Conservation (phyloP, 2,888 invertebrate genomes). For the Lasioglossum pauxillum region DNA sequence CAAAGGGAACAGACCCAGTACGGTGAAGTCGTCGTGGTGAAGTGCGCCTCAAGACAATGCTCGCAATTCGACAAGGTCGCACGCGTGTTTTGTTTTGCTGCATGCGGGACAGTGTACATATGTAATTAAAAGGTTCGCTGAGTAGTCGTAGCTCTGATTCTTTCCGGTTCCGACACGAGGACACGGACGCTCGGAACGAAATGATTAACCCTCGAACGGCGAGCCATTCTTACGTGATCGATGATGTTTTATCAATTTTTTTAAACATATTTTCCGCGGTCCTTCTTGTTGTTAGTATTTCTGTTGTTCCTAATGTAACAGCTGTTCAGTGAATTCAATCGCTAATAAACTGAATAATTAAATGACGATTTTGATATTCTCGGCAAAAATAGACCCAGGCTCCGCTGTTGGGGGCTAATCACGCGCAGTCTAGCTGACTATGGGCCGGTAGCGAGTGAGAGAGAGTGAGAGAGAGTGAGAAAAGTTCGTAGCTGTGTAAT, state of each 20-base stretch:
- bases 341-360: not conserved
- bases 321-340: not conserved
- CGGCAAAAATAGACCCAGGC: not conserved
- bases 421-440: constrained; percentile 23
- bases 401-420: not conserved
- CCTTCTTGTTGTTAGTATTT: not conserved
- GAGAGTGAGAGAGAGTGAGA: not conserved
- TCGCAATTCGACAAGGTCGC: constrained; percentile 2
- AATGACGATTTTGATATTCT: not conserved
- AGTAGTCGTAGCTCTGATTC: constrained; percentile 51
- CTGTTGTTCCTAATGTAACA: too few relatives aligned
- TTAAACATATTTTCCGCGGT: not conserved
- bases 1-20: not conserved
- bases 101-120: constrained; percentile 72
- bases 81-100: constrained; percentile 27
- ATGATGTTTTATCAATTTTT: not conserved
- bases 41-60: constrained; percentile 15
- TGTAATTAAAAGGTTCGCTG: constrained; percentile 73
- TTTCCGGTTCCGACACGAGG: constrained; percentile 4
- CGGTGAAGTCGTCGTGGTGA: constrained; percentile 25
- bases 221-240: not conserved
- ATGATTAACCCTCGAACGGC: not conserved
- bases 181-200: not conserved
- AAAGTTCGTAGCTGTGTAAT: constrained; percentile 56
- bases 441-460: constrained; percentile 37